phyloP scores from a whole-genome alignment of 2,113 vertebrate species.

The Tor tambroides region DNA sequence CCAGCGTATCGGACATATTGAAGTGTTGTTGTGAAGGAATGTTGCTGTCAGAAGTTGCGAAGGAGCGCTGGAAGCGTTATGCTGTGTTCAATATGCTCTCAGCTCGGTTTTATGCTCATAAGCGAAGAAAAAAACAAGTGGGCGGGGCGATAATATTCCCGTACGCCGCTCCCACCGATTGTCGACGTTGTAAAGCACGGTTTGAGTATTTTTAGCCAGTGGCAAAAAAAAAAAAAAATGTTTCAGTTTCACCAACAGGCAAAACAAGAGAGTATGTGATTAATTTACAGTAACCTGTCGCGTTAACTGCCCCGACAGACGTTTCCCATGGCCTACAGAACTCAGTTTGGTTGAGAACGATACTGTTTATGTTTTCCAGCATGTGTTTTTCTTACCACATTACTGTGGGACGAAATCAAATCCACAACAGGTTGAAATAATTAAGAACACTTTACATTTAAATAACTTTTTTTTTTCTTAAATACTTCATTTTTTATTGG shows the following conservation, averaged over 20 bases:
- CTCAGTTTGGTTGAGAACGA: not conserved
- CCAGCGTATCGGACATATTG: slow-evolving; percentile 77
- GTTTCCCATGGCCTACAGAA: not conserved
- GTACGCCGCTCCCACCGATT: slow-evolving; percentile 61
- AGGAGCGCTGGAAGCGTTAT: not conserved
- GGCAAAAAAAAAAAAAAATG: slow-evolving; percentile 54
- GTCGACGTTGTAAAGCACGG: not conserved
- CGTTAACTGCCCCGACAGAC: not conserved
- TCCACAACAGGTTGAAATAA: not conserved
- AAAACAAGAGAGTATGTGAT: slow-evolving; percentile 18
- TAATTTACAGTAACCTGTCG: slow-evolving; percentile 10
- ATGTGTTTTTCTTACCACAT: not conserved
- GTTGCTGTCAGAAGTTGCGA: not conserved
- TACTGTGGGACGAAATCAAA: not conserved
- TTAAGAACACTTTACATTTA: not conserved
- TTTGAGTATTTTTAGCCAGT: slow-evolving; percentile 48
- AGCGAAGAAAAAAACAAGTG: not conserved
- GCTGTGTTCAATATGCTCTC: not conserved
- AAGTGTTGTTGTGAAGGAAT: slow-evolving; percentile 59
- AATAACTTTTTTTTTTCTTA: not conserved
- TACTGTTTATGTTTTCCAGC: slow-evolving; percentile 16
- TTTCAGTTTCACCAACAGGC: slow-evolving; percentile 62
- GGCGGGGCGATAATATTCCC: slow-evolving; percentile 64
- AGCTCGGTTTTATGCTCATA: not conserved
- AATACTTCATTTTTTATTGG: not conserved